Evolutionary conservation across 2,888 invertebrate species (phyloP).

Genomic region (Drosophila paranaensis): DNA sequence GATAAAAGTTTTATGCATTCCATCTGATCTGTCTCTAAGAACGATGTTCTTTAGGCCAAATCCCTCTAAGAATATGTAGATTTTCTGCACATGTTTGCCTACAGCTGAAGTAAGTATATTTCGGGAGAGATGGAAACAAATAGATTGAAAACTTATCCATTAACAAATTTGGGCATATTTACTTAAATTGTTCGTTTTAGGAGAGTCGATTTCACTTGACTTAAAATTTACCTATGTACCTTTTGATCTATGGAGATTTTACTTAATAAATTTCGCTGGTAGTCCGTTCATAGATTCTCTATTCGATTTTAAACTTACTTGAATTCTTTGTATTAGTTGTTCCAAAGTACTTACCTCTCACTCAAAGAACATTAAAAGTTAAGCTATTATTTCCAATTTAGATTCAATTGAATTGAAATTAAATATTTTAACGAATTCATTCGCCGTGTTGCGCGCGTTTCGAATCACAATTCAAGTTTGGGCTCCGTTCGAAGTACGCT

Average conservation of each 20-base stretch:
- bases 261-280: not conserved
- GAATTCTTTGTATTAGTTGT: too few relatives aligned
- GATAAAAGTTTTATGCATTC: not conserved
- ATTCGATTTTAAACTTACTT: not conserved
- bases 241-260: too few relatives aligned
- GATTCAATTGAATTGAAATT: not conserved
- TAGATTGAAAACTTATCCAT: not conserved
- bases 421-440: not conserved
- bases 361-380: conserved; percentile 18
- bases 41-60: not conserved
- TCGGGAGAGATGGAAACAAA: not conserved
- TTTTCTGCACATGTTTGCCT: not conserved
- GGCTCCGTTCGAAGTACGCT: not conserved
- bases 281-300: not conserved
- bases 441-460: conserved; percentile 6
- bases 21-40: not conserved
- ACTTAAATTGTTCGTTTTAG: too few relatives aligned
- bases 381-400: not conserved
- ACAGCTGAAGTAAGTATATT: not conserved
- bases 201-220: too few relatives aligned
- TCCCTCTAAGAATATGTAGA: not conserved
- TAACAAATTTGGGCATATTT: too few relatives aligned
- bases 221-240: too few relatives aligned
- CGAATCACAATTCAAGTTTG: conserved; percentile 14
- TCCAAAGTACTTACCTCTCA: conserved; percentile 41